phyloP scores from a whole-genome alignment of 2,888 invertebrate genomes.

The Arge pagana region DNA sequence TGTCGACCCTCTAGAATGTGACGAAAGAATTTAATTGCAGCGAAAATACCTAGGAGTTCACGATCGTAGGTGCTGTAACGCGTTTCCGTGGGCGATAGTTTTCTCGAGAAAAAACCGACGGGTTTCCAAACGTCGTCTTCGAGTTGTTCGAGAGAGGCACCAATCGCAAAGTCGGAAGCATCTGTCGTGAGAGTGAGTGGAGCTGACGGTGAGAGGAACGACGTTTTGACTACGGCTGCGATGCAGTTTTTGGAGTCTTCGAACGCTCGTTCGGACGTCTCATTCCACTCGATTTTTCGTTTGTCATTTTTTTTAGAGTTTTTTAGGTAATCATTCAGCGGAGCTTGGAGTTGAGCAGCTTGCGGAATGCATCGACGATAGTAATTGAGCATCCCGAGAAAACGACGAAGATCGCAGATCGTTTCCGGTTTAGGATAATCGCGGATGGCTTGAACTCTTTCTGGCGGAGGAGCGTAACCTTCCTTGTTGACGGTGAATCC shows the following conservation, averaged over 20 bases:
- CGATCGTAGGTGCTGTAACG: slow-evolving; percentile 31
- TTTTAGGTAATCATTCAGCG: slow-evolving; percentile 34
- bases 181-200: slow-evolving; percentile 25
- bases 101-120: slow-evolving; percentile 36
- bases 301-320: slow-evolving; percentile 27
- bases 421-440: slow-evolving; percentile 39
- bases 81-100: slow-evolving; percentile 21
- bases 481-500: slow-evolving; percentile 37
- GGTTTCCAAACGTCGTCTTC: slow-evolving; percentile 29
- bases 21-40: slow-evolving; percentile 19
- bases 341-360: slow-evolving; percentile 46
- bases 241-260: slow-evolving; percentile 15
- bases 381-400: slow-evolving; percentile 51
- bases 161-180: slow-evolving; percentile 37
- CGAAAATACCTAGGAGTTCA: slow-evolving; percentile 27
- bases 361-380: slow-evolving; percentile 48
- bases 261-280: slow-evolving; percentile 21
- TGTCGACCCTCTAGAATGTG: slow-evolving; percentile 25
- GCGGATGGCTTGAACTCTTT: slow-evolving; percentile 42
- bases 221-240: neutral
- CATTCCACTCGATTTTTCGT: slow-evolving; percentile 18
- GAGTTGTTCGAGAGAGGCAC: slow-evolving; percentile 36
- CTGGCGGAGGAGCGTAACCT: slow-evolving; percentile 44
- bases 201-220: neutral
- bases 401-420: slow-evolving; percentile 41